Evolutionary conservation across 2,113 vertebrate species (phyloP).

Genomic region (Lagopus leucura): DNA sequence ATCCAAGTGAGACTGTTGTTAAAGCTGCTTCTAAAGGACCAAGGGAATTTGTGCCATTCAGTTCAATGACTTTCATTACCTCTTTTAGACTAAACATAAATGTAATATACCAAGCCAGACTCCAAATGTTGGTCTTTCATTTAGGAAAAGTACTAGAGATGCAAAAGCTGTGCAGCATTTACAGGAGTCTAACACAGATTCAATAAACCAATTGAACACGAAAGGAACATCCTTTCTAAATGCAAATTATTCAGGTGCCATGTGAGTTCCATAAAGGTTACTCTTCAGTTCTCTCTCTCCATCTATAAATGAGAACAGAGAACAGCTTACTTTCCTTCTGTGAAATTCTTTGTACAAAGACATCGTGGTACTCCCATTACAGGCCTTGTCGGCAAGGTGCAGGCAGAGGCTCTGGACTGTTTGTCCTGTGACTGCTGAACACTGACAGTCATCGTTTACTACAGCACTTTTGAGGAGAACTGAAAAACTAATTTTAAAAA

Average conservation of each 20-base stretch:
- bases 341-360: constrained; percentile 47
- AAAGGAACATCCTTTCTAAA: constrained; percentile 68
- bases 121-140: constrained; percentile 72
- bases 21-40: constrained; percentile 41
- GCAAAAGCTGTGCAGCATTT: constrained; percentile 53
- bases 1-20: constrained; percentile 11
- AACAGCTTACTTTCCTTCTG: constrained; percentile 53
- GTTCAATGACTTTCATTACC: constrained; percentile 60
- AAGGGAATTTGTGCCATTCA: constrained; percentile 48
- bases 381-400: constrained; percentile 42
- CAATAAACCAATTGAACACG: constrained; percentile 60
- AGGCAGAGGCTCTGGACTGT: constrained; percentile 33
- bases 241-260: constrained; percentile 61
- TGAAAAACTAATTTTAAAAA: constrained; percentile 28
- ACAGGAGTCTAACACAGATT: constrained; percentile 57
- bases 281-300: constrained; percentile 26
- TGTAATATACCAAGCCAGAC: constrained; percentile 54
- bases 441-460: constrained; percentile 34
- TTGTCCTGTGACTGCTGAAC: constrained; percentile 40
- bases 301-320: constrained; percentile 53
- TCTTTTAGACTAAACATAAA: constrained; percentile 62
- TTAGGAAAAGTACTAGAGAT: constrained; percentile 58
- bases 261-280: constrained; percentile 62
- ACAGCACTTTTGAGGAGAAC: constrained; percentile 10
- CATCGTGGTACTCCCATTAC: constrained; percentile 48